Conservation (phyloP, 2,888 invertebrate genomes). For the Athalia circularis region DNA sequence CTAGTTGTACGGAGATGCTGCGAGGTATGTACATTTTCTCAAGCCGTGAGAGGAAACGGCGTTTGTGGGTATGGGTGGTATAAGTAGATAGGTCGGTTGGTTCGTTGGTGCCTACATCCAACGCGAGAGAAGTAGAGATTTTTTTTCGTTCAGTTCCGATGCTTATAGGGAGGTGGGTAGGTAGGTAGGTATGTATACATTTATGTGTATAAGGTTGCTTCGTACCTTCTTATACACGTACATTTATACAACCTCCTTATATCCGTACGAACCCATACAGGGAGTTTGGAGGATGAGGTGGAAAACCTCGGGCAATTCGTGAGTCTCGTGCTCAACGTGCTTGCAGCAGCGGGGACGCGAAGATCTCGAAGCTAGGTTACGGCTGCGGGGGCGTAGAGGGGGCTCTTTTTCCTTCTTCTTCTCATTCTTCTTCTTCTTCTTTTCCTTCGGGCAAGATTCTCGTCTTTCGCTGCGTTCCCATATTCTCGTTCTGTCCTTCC, state of each 20-base stretch:
- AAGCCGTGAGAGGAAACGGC: slow-evolving; percentile 36
- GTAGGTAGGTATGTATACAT: slow-evolving; percentile 31
- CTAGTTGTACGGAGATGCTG: background rate
- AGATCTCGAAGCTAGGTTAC: slow-evolving; percentile 41
- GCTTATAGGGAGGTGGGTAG: slow-evolving; percentile 57
- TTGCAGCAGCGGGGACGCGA: background rate
- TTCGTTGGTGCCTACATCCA: no score
- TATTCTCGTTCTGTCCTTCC: background rate
- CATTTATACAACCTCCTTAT: background rate
- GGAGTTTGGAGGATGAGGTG: slow-evolving; percentile 1
- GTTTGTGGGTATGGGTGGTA: background rate
- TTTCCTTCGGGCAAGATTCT: slow-evolving; percentile 9
- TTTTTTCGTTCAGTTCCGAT: slow-evolving; percentile 45
- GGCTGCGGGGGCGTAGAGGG: slow-evolving; percentile 40
- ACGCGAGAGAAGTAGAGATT: background rate
- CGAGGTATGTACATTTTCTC: background rate
- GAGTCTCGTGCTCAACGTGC: slow-evolving; percentile 41
- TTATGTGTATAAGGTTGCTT: background rate
- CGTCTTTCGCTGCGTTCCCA: background rate
- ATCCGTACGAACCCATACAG: background rate
- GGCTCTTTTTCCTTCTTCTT: slow-evolving; percentile 6
- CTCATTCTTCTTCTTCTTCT: slow-evolving; percentile 31
- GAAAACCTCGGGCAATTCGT: slow-evolving; percentile 40
- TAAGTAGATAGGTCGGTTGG: background rate
- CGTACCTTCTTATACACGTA: background rate